phyloP scores from a whole-genome alignment of 2,797 vertebrate genomes.

The Micrastur ruficollis region DNA sequence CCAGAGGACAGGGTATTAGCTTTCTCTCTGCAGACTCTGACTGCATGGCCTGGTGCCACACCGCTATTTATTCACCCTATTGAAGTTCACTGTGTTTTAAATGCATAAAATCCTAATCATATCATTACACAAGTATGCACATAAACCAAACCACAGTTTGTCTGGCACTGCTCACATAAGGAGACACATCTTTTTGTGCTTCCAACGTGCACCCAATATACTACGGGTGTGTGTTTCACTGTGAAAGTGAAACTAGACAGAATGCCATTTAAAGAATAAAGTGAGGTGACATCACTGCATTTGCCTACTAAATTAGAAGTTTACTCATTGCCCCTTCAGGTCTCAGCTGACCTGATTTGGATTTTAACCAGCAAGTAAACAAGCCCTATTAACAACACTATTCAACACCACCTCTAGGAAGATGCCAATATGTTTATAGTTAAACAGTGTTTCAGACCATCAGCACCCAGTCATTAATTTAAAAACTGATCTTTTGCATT shows the following conservation, averaged over 20 bases:
- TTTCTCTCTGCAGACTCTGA: neutral
- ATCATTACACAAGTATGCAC: neutral
- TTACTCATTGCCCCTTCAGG: conserved; percentile 36
- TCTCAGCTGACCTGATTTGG: conserved; percentile 63
- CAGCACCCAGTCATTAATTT: conserved; percentile 3
- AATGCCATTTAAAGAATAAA: conserved; percentile 49
- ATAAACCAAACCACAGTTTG: neutral
- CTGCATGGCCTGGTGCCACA: neutral
- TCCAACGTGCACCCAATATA: conserved; percentile 1
- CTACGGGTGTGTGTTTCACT: neutral
- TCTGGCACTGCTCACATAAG: neutral
- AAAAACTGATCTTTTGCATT: conserved; percentile 52
- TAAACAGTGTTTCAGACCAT: conserved; percentile 18
- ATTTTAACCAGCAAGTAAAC: conserved; percentile 67
- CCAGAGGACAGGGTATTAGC: neutral
- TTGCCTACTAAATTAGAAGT: conserved; percentile 47
- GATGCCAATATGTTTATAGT: conserved; percentile 15
- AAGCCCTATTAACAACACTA: conserved; percentile 55
- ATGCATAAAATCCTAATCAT: neutral
- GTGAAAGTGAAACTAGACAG: conserved; percentile 65
- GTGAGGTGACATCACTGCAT: conserved; percentile 51
- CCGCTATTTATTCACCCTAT: neutral
- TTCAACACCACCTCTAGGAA: conserved; percentile 43
- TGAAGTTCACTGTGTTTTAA: neutral
- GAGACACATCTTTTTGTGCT: neutral